phyloP scores from a whole-genome alignment of 2,888 invertebrate genomes.

The Carcina quercana region DNA sequence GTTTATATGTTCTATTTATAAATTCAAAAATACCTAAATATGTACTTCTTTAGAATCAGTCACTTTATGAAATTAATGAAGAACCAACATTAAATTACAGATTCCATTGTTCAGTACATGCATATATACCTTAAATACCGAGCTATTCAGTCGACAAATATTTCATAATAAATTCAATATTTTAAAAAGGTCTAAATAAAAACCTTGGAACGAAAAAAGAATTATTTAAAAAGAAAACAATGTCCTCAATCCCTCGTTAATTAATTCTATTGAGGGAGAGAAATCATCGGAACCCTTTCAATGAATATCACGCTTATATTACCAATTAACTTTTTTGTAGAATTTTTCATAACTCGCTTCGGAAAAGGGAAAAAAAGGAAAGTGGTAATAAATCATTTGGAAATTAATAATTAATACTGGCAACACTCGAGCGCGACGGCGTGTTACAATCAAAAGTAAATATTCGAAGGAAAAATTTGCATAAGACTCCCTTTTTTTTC shows the following conservation, averaged over 20 bases:
- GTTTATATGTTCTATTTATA: too few species aligned
- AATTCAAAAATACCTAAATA: too few species aligned
- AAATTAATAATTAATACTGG: constrained; percentile 69
- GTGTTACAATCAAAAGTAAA: constrained; percentile 57
- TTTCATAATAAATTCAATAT: too few species aligned
- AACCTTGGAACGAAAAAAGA: constrained; percentile 1
- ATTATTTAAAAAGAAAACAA: constrained; percentile 16
- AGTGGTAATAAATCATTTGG: constrained; percentile 64
- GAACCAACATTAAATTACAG: too few species aligned
- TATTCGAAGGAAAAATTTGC: constrained; percentile 53
- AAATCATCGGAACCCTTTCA: constrained; percentile 43
- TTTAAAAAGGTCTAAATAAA: not conserved
- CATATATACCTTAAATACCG: too few species aligned
- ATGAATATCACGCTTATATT: constrained; percentile 43
- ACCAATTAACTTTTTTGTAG: constrained; percentile 54
- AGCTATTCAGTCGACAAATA: too few species aligned
- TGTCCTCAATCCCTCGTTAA: constrained; percentile 36
- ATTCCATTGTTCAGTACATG: too few species aligned
- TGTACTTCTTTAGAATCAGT: too few species aligned
- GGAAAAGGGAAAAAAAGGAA: constrained; percentile 28
- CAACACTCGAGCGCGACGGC: constrained; percentile 43
- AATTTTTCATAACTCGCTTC: constrained; percentile 47
- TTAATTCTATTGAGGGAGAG: constrained; percentile 52
- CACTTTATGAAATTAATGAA: too few species aligned
- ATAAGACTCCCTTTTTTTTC: constrained; percentile 42